Conservation (phyloP, 2,113 vertebrate genomes). For the Calonectris borealis region DNA sequence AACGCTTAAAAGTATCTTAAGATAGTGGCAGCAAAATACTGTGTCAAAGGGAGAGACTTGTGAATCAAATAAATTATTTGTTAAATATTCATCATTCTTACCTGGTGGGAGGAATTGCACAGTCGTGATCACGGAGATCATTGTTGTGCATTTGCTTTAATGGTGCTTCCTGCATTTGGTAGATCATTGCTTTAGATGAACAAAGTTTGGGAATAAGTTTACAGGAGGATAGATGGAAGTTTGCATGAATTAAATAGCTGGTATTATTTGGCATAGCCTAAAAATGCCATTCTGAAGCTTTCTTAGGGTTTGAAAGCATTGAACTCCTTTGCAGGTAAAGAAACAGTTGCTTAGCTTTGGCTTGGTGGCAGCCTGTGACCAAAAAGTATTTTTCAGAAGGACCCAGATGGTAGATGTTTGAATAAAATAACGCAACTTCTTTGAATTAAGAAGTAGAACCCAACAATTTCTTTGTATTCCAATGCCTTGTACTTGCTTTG, state of each 20-base stretch:
- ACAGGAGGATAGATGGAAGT: neutral
- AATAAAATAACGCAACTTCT: neutral
- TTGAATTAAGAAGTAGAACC: neutral
- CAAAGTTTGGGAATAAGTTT: neutral
- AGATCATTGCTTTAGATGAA: neutral
- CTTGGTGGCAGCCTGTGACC: neutral
- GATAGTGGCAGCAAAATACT: neutral
- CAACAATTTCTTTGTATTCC: neutral
- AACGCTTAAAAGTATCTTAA: neutral
- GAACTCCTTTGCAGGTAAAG: neutral
- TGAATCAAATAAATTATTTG: neutral
- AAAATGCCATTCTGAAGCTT: neutral
- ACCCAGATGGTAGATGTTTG: neutral
- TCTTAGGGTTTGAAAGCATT: neutral
- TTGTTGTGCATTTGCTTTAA: neutral
- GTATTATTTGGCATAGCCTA: neutral
- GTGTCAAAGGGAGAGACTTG: neutral
- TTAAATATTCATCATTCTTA: neutral
- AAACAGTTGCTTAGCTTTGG: neutral
- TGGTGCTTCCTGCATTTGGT: neutral
- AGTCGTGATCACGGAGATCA: fast-evolving
- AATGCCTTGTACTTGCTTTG: neutral
- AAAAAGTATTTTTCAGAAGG: neutral
- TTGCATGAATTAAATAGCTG: neutral
- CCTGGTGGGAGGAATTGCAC: neutral